phyloP scores from a whole-genome alignment of 2,113 vertebrate genomes.

The Ibidorhyncha struthersii region DNA sequence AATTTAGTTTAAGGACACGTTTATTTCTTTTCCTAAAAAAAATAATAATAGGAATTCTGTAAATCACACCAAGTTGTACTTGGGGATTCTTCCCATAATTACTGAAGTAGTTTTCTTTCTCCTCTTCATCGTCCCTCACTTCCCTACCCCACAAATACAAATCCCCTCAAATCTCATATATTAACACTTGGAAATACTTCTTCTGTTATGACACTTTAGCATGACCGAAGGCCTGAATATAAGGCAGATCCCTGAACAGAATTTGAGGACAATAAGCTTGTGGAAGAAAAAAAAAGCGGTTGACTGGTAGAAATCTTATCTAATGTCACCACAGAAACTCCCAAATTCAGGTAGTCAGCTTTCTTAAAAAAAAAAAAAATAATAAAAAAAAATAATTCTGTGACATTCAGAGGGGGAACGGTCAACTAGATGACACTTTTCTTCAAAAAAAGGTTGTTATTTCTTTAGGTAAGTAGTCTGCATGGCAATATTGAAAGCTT shows the following conservation, averaged over 20 bases:
- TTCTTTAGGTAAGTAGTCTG: background rate
- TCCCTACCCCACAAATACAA: background rate
- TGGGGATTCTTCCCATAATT: background rate
- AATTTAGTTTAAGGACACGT: background rate
- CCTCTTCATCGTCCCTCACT: background rate
- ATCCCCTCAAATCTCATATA: background rate
- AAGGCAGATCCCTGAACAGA: background rate
- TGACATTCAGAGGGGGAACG: background rate
- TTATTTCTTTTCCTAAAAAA: background rate
- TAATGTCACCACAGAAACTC: background rate
- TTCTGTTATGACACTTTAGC: background rate
- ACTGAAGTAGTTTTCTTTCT: background rate
- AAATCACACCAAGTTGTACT: background rate
- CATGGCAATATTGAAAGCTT: background rate
- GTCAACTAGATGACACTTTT: background rate
- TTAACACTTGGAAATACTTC: background rate
- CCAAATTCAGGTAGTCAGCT: background rate
- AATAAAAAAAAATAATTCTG: background rate
- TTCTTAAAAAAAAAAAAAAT: background rate
- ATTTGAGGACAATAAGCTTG: background rate
- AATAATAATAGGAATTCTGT: background rate
- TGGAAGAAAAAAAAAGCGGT: background rate
- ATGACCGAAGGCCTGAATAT: background rate
- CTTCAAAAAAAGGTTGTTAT: background rate
- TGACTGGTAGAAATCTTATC: background rate